Base-by-base conservation (phyloP, 2,888 invertebrate species). In the Theretra japonica region DNA sequence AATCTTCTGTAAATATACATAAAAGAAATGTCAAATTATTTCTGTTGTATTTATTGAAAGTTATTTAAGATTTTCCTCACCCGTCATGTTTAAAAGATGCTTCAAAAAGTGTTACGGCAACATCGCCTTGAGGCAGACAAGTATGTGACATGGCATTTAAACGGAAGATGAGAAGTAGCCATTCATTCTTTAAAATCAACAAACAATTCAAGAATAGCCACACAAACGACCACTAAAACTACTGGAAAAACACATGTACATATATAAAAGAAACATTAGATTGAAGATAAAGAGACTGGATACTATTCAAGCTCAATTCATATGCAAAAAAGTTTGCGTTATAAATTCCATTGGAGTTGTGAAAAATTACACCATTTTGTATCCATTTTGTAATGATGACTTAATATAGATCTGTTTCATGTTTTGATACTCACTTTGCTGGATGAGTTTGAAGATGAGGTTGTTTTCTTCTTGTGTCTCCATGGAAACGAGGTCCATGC, bases 381-480 rank as follows among this genome's bases (percentile, higher is more conserved):
- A 62, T 62, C 41, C 30, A 11, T 62, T 41, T 62, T 62, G 59
- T 60, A 60, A 30, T 60, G 25, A 59, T 59, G 17, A 60, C 30
- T 28, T 59, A 25, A 59, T 59, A 17, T 28, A 4, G 17, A 11
- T 4, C 2, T 28, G 11, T 19, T 21, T 33, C 4, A n/a, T 21
- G 11, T 62, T 21, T 15, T n/a, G 21, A 71, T 75, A 78, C 79
- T 95, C 88, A 97, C 97, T 97, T 90, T 97, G 97, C 90, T 97
- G 97, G 79, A 98, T 97, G 60, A 98, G 95, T 90, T 96, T 97
- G 96, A 97, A 98, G 90, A 98, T 96, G 84, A 98, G 96, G 91
- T 98, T 98, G 88, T 98, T 98, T 90, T 98, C 97, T 88, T 98
- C 97, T 91, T 98, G 97, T 17, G 97, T 97, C 90, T 98, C 98